Base-by-base conservation (phyloP, 2,888 invertebrate genomes). In the Tachina grossa region DNA sequence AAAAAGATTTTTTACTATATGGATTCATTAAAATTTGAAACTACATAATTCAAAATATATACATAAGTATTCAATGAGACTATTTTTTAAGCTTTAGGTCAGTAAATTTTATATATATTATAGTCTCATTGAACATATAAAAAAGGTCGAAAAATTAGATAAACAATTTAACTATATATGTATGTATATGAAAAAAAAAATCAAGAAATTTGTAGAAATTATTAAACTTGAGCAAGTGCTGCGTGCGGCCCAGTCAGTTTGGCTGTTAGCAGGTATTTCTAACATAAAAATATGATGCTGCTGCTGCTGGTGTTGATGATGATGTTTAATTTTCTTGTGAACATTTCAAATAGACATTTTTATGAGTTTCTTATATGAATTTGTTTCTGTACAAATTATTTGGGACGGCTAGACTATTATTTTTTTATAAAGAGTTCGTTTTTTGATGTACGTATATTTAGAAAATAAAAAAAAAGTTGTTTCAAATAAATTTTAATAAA, bases 331-430 rank as follows among this genome's bases (percentile, higher is more conserved):
- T 69, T 69, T 66, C 41, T 43, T 47, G 13, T 5, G 13, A 74
- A 80, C 41, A 66, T 74, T 59, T 80, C 59, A 66, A 66, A 66
- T 57, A 80, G 74, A 80, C 74, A 49, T 43, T 74, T 80, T 66
- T 72, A 80, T 72, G 47, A 57, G 53, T 22, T 19, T 66, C 14
- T 22, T n/a, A n/a, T 72, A 41, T 10, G 19, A 43, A 53, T 47
- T 45, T 43, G 14, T 72, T 49, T 65, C 51, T 47, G 43, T 22
- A 11, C 1, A 59, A 74, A 72, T 72, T 65, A 80, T 74, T 66
- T 65, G 79, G 79, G 61, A 61, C 63, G 79, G 63, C 79, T 79
- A 79, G 79, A 79, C 79, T 16, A 39, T 31, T 61, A 66, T 61
- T 43, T 63, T 16, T 14, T n/a, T n/a, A n/a, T n/a, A n/a, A n/a